Evolutionary conservation across 2,888 invertebrate species (phyloP), one percentile per base, ranked within the genome.

Genomic region (Orgyia antiqua): DNA sequence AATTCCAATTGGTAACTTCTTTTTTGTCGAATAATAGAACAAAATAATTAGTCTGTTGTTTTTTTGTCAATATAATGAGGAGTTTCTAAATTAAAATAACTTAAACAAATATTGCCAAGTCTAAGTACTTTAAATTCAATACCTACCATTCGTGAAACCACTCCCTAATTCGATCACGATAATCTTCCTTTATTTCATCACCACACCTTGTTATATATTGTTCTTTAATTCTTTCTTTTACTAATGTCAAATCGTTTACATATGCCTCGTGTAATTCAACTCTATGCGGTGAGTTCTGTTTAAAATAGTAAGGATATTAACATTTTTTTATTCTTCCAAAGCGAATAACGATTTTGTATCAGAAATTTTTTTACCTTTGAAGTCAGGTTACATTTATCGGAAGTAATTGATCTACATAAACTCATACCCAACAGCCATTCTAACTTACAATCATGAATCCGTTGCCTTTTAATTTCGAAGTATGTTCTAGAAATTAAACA

Each of bases 61-160:
- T n/a, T n/a, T n/a, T n/a, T n/a, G n/a, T n/a, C n/a, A n/a, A n/a
- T n/a, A n/a, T n/a, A n/a, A n/a, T n/a, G n/a, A n/a, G n/a, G n/a
- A n/a, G n/a, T n/a, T n/a, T n/a, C n/a, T n/a, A n/a, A n/a, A n/a
- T n/a, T n/a, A n/a, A n/a, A n/a, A n/a, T n/a, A n/a, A n/a, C n/a
- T n/a, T n/a, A n/a, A n/a, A n/a, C n/a, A n/a, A n/a, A n/a, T n/a
- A n/a, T n/a, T n/a, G n/a, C n/a, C n/a, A n/a, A n/a, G n/a, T n/a
- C n/a, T n/a, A n/a, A n/a, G n/a, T n/a, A n/a, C n/a, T n/a, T n/a
- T n/a, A n/a, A n/a, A n/a, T n/a, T n/a, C n/a, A n/a, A 15, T 15
- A 10, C 27, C 49, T 62, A 79, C 80, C 80, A 80, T 48, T 58
- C 57, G n/a, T 46, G 36, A 49, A 79, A 75, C 80, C 82, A 82